A percentile compares a stretch with the other conserved stretches of the same genome.
phyloP scores from a whole-genome alignment of 2,888 invertebrate genomes.

The Chrysomela aeneicollis region DNA sequence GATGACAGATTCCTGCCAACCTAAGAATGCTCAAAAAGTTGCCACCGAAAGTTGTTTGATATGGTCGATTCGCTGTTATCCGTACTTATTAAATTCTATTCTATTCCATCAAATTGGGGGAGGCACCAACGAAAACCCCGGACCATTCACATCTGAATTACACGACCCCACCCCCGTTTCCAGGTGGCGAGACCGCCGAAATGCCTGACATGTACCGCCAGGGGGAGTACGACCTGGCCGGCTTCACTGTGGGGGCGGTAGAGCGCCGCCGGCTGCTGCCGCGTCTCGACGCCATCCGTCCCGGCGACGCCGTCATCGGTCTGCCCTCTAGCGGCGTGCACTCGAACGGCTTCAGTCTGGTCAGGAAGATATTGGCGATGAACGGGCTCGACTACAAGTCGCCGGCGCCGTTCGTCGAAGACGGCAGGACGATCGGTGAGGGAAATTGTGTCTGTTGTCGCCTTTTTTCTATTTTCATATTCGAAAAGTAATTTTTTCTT shows the following conservation, averaged over 20 bases:
- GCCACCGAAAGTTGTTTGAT: no score
- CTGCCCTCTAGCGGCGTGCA: conserved; percentile 92
- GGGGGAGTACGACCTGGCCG: conserved; percentile 94
- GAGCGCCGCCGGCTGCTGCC: conserved; percentile 79
- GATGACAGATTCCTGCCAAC: no score
- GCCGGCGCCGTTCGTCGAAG: conserved; percentile 74
- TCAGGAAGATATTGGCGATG: conserved; percentile 79
- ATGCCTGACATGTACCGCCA: conserved; percentile 93
- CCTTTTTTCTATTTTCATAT: no score
- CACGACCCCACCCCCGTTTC: no score
- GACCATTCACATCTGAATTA: no score
- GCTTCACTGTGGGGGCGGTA: conserved; percentile 94
- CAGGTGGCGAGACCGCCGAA: conserved; percentile 97
- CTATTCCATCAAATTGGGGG: no score
- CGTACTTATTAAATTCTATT: no score
- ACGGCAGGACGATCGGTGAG: conserved; percentile 75
- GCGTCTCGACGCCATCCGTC: conserved; percentile 68
- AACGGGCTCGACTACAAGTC: conserved; percentile 72
- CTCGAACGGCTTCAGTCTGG: conserved; percentile 92
- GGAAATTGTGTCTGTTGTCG: no score
- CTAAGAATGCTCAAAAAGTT: no score
- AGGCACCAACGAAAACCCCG: no score
- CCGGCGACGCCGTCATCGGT: conserved; percentile 85
- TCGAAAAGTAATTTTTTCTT: no score
- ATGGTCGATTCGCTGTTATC: no score